These are phyloP conservation scores for Manis javanica DNA, from an alignment of 2,797 vertebrate genomes.

Conservation along the genomic window DNA sequence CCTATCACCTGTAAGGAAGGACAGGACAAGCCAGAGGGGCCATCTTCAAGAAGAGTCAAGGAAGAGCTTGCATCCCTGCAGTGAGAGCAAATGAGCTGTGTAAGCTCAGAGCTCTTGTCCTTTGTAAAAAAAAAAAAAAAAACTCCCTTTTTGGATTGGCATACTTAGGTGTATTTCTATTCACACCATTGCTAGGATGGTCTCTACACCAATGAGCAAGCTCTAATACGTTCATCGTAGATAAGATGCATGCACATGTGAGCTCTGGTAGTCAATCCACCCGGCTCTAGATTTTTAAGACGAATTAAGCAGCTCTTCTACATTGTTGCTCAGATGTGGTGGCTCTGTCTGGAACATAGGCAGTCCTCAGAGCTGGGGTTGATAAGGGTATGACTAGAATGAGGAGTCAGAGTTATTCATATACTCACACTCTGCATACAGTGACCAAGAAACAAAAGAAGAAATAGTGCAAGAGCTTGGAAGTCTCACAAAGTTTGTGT, in stretches of 20 bases:
- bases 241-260: neutral
- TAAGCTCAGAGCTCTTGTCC: neutral
- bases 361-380: neutral
- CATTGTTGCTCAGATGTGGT: neutral
- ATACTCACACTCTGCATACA: neutral
- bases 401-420: neutral
- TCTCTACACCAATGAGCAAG: neutral
- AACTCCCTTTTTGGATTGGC: neutral
- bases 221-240: neutral
- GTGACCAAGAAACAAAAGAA: neutral
- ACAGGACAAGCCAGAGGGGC: neutral
- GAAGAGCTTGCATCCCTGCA: neutral
- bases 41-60: neutral
- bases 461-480: neutral
- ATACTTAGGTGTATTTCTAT: neutral
- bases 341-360: neutral
- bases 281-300: neutral
- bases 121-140: neutral
- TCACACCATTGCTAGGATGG: neutral
- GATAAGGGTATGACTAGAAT: neutral
- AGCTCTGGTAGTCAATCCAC: neutral
- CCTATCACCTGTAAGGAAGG: too few relatives aligned
- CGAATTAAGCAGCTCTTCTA: neutral
- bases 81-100: neutral
- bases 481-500: neutral